Base-by-base conservation (phyloP, 2,888 invertebrate species). In the Epistrophella euchroma region DNA sequence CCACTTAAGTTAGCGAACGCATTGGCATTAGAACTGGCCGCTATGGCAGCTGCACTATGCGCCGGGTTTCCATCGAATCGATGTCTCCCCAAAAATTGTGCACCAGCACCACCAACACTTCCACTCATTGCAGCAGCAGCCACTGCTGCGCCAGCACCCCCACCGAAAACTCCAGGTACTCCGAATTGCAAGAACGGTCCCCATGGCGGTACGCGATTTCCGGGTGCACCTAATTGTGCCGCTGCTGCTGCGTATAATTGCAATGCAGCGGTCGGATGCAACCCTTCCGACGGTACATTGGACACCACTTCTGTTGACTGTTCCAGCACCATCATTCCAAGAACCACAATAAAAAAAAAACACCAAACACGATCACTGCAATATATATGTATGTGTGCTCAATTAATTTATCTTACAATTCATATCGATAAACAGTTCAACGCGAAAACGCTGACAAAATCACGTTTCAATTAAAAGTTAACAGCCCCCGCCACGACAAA, bases 181-280 rank as follows among this genome's bases (percentile, higher is more conserved):
- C 91, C 91, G 73, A 92, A 91, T 78, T 91, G 91, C 10, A 91
- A 87, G 35, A 91, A 92, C 7, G 90, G 90, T 17, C 91, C 91
- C 91, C 91, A 91, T 10, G 92, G 91, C 72, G 91, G 91, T 0
- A 91, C 91, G 0, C 91, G 91, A 19, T 91, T 91, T 10, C 91
- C 91, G 62, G 91, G 91, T 45, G 91, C 92, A 88, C 92, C 75
- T 83, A 92, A 91, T 22, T 92, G 91, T 73, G 91, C 91, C 55
- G 91, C 91, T 73, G 91, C 91, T 58, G 91, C 91, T 28, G 91
- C 91, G 78, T 91, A 91, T 6, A 91, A 88, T 88, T 91, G 91
- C 74, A 91, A 87, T 35, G 91, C 91, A 62, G 91, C 91, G 77
- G 91, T 92, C 68, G 91, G 91, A 89, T 91, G 91, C 70, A 91